These are phyloP conservation scores for Belgica antarctica DNA, from an alignment of 2,888 invertebrate genomes.

Conservation along the genomic window DNA sequence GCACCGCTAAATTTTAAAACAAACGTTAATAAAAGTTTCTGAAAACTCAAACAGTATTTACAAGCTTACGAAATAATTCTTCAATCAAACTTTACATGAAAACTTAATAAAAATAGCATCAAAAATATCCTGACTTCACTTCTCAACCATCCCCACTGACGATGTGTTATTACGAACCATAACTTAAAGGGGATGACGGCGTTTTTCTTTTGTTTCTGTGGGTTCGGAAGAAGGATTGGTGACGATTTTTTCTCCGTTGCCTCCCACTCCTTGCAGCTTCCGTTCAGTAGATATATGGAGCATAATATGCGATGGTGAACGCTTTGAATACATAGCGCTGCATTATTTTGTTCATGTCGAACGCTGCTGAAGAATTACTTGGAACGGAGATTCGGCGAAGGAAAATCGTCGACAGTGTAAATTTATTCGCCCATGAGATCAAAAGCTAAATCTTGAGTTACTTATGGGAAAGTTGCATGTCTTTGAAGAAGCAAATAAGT, in stretches of 20 bases:
- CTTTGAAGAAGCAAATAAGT: too few species aligned
- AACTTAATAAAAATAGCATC: too few species aligned
- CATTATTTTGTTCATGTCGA: conserved; percentile 30
- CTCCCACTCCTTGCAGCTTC: not conserved
- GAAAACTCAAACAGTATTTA: too few species aligned
- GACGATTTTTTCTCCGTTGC: conserved; percentile 35
- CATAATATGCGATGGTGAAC: conserved; percentile 36
- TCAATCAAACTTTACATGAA: too few species aligned
- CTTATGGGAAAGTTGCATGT: conserved; percentile 15
- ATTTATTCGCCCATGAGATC: conserved; percentile 34
- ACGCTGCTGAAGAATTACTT: too few species aligned
- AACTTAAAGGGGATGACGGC: not conserved
- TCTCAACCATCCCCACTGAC: not conserved
- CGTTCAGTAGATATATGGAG: conserved; percentile 39
- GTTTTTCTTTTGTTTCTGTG: not conserved
- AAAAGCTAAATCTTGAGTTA: conserved; percentile 37
- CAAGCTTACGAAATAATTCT: too few species aligned
- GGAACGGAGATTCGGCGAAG: not conserved
- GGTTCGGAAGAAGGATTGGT: conserved; percentile 39
- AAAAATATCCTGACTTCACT: too few species aligned
- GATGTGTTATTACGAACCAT: conserved; percentile 3
- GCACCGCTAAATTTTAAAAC: too few species aligned
- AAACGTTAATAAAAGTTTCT: too few species aligned
- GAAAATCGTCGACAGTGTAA: conserved; percentile 12
- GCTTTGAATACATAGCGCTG: conserved; percentile 42